Evolutionary conservation across 1,140 invertebrate genomes (phyloP), one percentile per base, ranked within the genome.

Genomic region (Penaeus vannamei): DNA sequence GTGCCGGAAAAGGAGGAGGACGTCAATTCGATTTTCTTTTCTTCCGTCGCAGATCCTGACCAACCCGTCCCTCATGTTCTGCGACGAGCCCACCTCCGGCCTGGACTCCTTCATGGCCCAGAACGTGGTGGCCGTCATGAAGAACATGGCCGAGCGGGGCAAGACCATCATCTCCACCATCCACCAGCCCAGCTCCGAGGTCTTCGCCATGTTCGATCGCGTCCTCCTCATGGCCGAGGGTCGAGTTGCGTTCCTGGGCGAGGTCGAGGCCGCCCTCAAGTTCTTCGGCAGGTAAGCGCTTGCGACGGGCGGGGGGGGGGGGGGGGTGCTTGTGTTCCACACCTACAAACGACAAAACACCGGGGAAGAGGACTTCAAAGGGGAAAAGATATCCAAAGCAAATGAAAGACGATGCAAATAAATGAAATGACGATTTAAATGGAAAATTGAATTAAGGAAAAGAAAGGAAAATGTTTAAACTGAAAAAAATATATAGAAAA

Each of bases 71-170:
- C 93, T 99, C 61, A 95, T 99, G 95, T 98, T 99, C 92, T 99
- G 98, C 93, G 98, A 99, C 93, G 98, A 99, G 92, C 98, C 98
- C 2, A 99, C 98, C 0, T 98, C 94, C 26, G 95, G 98, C 95
- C 93, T 99, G 69, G 98, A 99, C 93, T 97, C 98, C 0, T 98
- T 95, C 92, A 98, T 98, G 92, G 98, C 98, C 0, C 95, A 96
- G 91, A 98, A 97, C 92, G 97, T 99, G 26, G 95, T 99, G 23
- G 95, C 96, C 92, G 96, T 97, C 90, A 93, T 98, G 89, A 97
- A 91, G 66, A 72, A 90, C 36, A 83, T 91, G 72, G 89, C 91
- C 42, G 76, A 82, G 60, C 22, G 79, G 36, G 97, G 98, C 12
- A 98, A 98, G 93, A 99, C 98, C 0, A 96, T 99, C 60, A 94